Evolutionary conservation across 2,113 vertebrate genomes (phyloP).

Genomic region (Sebastes schlegelii): DNA sequence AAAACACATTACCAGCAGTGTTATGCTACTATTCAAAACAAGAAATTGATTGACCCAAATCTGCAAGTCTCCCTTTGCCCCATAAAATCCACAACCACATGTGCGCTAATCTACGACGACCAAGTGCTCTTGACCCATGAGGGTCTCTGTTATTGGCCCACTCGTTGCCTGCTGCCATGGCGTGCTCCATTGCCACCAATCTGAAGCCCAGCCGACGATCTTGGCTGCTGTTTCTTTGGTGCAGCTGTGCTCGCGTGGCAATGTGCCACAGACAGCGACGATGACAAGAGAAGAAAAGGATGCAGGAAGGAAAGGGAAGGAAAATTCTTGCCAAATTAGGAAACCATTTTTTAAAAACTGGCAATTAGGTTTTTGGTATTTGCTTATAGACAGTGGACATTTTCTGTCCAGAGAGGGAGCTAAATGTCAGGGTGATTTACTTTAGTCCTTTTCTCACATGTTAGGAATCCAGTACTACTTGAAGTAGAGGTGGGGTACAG

Average conservation of each 20-base stretch:
- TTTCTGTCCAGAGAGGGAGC: background rate
- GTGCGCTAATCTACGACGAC: slow-evolving; percentile 55
- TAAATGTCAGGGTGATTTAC: slow-evolving; percentile 10
- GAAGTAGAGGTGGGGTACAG: too few relatives aligned
- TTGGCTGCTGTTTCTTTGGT: slow-evolving; percentile 63
- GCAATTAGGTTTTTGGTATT: slow-evolving; percentile 11
- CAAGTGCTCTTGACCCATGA: slow-evolving; percentile 61
- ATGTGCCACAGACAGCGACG: slow-evolving; percentile 44
- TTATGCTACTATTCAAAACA: slow-evolving; percentile 5
- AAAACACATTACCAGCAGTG: background rate
- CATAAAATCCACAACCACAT: slow-evolving; percentile 55
- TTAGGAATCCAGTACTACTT: background rate
- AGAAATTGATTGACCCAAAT: slow-evolving; percentile 36
- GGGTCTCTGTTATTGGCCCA: slow-evolving; percentile 52
- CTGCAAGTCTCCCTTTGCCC: slow-evolving; percentile 26
- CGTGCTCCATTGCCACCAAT: slow-evolving; percentile 45
- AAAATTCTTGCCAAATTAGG: slow-evolving; percentile 10
- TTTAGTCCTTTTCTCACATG: background rate
- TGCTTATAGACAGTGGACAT: background rate
- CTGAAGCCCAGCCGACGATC: slow-evolving; percentile 60
- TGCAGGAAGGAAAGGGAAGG: slow-evolving; percentile 46
- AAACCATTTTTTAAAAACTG: slow-evolving; percentile 15
- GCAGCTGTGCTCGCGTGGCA: slow-evolving; percentile 74
- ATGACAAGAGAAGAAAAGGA: slow-evolving; percentile 41
- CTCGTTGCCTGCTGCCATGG: slow-evolving; percentile 33